Conservation (phyloP, 2,797 vertebrate genomes). For the Enteromius unitaeniatus region DNA sequence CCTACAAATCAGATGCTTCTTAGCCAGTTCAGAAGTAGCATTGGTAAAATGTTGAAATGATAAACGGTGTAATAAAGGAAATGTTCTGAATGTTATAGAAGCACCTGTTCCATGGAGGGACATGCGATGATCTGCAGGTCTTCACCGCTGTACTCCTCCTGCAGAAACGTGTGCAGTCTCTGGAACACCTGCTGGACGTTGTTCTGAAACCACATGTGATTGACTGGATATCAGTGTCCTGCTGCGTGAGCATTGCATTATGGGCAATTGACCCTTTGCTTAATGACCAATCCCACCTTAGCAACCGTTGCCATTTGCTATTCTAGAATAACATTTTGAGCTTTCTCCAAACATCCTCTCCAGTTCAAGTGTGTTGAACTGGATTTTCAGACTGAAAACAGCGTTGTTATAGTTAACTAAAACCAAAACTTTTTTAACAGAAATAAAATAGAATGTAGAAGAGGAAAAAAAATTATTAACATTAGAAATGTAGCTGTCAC, state of each 20-base stretch:
- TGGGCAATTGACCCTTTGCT: neutral
- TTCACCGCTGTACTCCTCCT: constrained; percentile 93
- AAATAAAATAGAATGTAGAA: neutral
- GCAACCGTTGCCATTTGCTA: neutral
- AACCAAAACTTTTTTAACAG: neutral
- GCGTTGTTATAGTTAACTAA: neutral
- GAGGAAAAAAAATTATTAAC: too few species aligned
- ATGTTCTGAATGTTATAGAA: neutral
- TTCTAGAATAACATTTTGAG: neutral
- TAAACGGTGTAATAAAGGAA: neutral
- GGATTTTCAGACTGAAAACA: neutral
- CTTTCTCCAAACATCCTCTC: neutral
- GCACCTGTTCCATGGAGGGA: constrained; percentile 88
- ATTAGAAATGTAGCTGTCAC: too few species aligned
- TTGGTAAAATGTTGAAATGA: neutral
- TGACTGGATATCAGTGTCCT: neutral
- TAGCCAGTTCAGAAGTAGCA: neutral
- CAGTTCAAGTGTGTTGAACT: neutral
- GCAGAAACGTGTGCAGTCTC: constrained; percentile 89
- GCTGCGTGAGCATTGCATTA: neutral
- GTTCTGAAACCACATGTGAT: constrained; percentile 75
- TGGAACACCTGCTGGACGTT: constrained; percentile 97
- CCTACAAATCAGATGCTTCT: neutral
- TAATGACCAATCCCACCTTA: neutral
- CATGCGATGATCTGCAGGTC: constrained; percentile 95